These are phyloP conservation scores for Piaya cayana DNA, from an alignment of 2,113 vertebrate species.

Conservation along the genomic window DNA sequence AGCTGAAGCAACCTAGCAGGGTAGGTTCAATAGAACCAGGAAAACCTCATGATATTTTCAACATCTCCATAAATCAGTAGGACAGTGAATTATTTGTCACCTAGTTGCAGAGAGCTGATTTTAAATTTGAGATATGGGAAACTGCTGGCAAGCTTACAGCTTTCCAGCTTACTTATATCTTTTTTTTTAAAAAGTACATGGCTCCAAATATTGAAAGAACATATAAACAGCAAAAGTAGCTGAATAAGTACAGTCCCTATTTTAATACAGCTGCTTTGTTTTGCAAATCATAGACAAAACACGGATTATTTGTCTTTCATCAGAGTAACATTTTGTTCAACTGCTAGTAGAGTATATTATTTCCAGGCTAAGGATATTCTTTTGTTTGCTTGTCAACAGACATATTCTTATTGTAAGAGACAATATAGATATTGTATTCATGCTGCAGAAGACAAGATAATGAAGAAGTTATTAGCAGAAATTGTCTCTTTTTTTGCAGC, in stretches of 20 bases:
- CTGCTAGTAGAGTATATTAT: background rate
- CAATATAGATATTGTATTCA: background rate
- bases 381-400: background rate
- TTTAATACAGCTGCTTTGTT: background rate
- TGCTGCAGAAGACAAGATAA: background rate
- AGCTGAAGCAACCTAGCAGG: background rate
- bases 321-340: background rate
- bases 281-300: background rate
- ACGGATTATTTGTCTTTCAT: background rate
- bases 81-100: constrained; percentile 37
- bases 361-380: background rate
- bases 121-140: background rate
- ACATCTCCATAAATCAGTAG: constrained; percentile 33
- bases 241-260: background rate
- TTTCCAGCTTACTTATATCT: background rate
- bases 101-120: background rate
- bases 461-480: background rate
- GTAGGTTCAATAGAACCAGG: background rate
- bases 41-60: constrained; percentile 8
- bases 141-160: background rate
- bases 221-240: background rate
- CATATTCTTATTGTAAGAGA: background rate
- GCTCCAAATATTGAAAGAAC: background rate
- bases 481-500: background rate
- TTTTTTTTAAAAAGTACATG: background rate